Evolutionary conservation across 2,888 invertebrate genomes (phyloP).

Genomic region (Hydropsyche betteni): DNA sequence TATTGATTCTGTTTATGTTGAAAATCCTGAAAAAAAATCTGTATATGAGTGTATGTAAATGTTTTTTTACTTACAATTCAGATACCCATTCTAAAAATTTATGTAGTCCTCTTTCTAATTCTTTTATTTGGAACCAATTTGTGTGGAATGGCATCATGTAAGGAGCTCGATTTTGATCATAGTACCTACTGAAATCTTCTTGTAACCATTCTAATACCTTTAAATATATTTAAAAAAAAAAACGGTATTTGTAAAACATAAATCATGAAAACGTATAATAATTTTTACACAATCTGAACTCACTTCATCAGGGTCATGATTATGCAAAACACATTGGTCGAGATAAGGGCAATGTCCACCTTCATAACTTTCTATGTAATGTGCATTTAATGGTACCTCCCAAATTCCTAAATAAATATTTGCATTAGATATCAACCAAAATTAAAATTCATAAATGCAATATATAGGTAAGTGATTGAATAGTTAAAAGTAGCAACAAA

Average conservation of each 20-base stretch:
- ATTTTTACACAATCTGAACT: slow-evolving; percentile 46
- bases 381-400: slow-evolving; percentile 91
- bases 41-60: background rate
- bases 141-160: slow-evolving; percentile 97
- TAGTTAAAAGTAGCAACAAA: background rate
- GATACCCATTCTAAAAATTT: slow-evolving; percentile 87
- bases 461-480: background rate
- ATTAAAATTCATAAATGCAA: too few species aligned
- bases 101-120: slow-evolving; percentile 80
- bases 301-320: slow-evolving; percentile 77
- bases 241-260: too few species aligned
- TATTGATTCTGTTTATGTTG: background rate
- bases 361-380: slow-evolving; percentile 87
- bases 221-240: background rate
- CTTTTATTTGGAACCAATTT: slow-evolving; percentile 94
- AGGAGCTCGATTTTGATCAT: slow-evolving; percentile 87
- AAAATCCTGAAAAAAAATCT: background rate
- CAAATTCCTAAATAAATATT: slow-evolving; percentile 72
- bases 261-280: too few species aligned
- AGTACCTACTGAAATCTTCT: slow-evolving; percentile 86
- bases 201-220: slow-evolving; percentile 87
- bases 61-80: slow-evolving; percentile 57
- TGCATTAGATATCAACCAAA: too few species aligned
- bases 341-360: slow-evolving; percentile 93
- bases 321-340: slow-evolving; percentile 91